A percentile compares a stretch with the other conserved stretches of the same genome.
Conservation (phyloP, 1,140 invertebrate genomes). For the Contarinia nasturtii region DNA sequence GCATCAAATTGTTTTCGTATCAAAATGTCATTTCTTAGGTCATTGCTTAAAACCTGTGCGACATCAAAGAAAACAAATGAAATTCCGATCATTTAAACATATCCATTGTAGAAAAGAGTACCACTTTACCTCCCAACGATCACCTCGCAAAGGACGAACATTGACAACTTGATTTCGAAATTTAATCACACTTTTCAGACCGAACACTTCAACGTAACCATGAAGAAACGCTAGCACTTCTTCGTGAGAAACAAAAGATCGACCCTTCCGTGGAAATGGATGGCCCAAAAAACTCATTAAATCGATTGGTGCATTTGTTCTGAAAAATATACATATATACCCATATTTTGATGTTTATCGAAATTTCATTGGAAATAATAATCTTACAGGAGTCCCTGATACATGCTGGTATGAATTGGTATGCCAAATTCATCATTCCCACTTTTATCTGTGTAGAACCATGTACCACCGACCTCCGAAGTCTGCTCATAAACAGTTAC, state of each 20-base stretch:
- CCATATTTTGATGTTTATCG: not conserved
- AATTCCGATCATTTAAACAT: not conserved
- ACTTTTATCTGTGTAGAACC: slow-evolving; percentile 60
- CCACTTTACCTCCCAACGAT: slow-evolving; percentile 16
- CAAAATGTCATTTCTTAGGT: slow-evolving; percentile 30
- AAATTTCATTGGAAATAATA: not conserved
- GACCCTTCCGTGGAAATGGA: slow-evolving; percentile 39
- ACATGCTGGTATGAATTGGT: slow-evolving; percentile 76
- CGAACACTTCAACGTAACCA: slow-evolving; percentile 47
- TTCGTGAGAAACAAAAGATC: slow-evolving; percentile 60
- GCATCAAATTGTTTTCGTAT: slow-evolving; percentile 46
- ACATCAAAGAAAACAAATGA: not conserved
- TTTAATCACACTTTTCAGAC: slow-evolving; percentile 10
- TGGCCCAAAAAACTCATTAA: slow-evolving; percentile 79
- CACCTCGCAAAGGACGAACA: slow-evolving; percentile 5
- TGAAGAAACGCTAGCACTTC: slow-evolving; percentile 68
- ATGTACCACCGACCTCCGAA: slow-evolving; percentile 63
- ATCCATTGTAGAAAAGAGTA: too few relatives aligned
- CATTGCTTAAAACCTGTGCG: slow-evolving; percentile 22
- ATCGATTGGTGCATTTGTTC: slow-evolving; percentile 79
- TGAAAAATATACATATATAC: slow-evolving; percentile 22
- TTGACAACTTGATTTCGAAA: slow-evolving; percentile 18
- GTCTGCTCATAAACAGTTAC: slow-evolving; percentile 57
- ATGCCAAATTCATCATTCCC: slow-evolving; percentile 54
- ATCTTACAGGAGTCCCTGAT: slow-evolving; percentile 28